Evolutionary conservation across 2,888 invertebrate species (phyloP).

Genomic region (Tridacna crocea): DNA sequence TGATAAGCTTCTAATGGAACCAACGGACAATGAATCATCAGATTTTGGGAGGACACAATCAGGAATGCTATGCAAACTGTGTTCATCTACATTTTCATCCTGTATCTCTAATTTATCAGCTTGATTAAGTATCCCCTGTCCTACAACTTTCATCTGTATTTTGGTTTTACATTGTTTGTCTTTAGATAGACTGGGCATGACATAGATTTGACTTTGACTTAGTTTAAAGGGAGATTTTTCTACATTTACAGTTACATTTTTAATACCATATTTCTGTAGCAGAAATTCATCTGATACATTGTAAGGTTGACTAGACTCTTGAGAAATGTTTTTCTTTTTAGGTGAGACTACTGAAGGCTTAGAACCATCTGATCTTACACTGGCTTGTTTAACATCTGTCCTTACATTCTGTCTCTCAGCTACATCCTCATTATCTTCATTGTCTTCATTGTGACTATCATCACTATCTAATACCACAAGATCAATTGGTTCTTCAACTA

Average conservation of each 20-base stretch:
- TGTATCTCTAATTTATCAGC: too few relatives aligned
- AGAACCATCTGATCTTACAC: neutral
- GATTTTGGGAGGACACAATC: neutral
- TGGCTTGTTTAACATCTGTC: neutral
- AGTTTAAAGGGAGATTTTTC: neutral
- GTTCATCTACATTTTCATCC: too few relatives aligned
- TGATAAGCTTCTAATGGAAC: neutral
- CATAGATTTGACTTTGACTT: neutral
- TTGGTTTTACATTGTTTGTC: neutral
- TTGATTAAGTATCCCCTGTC: too few relatives aligned
- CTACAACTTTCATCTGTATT: neutral
- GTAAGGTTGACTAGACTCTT: too few relatives aligned
- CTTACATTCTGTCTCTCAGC: too few relatives aligned
- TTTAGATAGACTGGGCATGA: neutral
- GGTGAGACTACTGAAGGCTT: too few relatives aligned
- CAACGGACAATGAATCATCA: neutral
- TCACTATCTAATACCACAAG: constrained; percentile 8
- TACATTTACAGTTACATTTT: constrained; percentile 12
- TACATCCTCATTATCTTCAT: too few relatives aligned
- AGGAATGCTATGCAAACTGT: too few relatives aligned
- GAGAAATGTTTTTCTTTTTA: too few relatives aligned
- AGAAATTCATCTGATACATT: neutral
- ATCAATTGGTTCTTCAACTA: constrained; percentile 4
- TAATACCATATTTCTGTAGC: constrained; percentile 6
- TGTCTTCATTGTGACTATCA: neutral